These are phyloP conservation scores for Acanthornis magna DNA, from an alignment of 2,797 vertebrate genomes.

Conservation along the genomic window DNA sequence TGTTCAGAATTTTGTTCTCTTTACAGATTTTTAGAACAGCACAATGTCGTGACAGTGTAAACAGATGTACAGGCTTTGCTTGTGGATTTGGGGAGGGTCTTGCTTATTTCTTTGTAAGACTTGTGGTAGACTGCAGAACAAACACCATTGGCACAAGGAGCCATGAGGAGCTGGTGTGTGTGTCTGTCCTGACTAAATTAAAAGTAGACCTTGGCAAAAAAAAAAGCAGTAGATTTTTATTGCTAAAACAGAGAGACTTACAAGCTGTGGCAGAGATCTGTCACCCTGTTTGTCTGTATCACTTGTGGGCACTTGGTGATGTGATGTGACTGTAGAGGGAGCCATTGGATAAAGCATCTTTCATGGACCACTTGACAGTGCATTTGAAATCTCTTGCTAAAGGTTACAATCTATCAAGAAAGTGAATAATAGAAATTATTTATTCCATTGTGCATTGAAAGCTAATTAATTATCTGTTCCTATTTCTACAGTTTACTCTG, in stretches of 20 bases:
- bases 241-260: background rate
- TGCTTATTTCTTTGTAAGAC: background rate
- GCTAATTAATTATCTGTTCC: background rate
- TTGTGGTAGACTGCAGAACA: background rate
- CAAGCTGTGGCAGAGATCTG: background rate
- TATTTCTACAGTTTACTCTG: background rate
- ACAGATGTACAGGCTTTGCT: background rate
- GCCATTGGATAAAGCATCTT: slow-evolving; percentile 1
- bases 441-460: background rate
- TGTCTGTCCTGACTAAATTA: background rate
- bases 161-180: background rate
- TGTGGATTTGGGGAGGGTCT: background rate
- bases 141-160: background rate
- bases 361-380: background rate
- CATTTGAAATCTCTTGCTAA: background rate
- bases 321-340: slow-evolving; percentile 41
- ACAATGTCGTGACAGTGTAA: background rate
- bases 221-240: background rate
- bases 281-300: background rate
- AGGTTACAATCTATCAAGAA: background rate
- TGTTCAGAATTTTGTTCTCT: background rate
- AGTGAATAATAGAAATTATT: background rate
- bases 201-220: background rate
- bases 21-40: background rate
- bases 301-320: background rate